Percentiles rank a stretch among this genome's conserved stretches.
Evolutionary conservation across 2,113 vertebrate genomes (phyloP).

Genomic region (Egretta garzetta): DNA sequence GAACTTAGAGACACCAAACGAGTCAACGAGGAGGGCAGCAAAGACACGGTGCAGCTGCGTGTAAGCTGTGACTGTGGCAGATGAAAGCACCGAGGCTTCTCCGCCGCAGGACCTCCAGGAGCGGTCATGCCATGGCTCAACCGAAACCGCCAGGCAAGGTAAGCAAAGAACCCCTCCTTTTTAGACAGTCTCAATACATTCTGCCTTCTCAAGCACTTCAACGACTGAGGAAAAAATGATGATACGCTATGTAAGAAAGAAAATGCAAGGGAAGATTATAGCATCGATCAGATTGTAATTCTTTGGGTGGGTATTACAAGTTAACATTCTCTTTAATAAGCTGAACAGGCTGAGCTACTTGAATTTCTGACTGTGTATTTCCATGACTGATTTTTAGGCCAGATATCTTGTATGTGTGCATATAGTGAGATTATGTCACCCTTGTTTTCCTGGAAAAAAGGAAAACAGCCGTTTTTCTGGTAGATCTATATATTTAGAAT

Average conservation of each 20-base stretch:
- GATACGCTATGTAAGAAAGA: rapidly evolving
- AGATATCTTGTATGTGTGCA: rapidly evolving
- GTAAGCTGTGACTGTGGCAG: neutral
- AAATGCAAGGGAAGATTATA: neutral
- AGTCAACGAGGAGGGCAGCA: neutral
- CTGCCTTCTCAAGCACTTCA: neutral
- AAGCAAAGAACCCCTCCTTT: neutral
- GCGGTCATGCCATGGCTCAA: neutral
- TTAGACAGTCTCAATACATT: neutral
- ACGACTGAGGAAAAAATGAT: neutral
- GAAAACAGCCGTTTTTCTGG: neutral
- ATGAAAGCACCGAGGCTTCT: neutral
- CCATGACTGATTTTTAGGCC: neutral
- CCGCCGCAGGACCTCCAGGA: neutral
- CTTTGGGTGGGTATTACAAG: neutral
- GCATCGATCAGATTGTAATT: neutral
- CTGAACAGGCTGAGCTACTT: neutral
- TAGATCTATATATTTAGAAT: neutral
- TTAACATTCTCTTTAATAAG: neutral
- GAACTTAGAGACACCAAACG: neutral
- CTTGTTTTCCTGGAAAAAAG: neutral
- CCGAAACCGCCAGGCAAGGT: neutral
- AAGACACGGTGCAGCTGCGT: rapidly evolving
- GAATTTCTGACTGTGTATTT: neutral
- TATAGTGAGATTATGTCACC: neutral